Evolutionary conservation across 2,888 invertebrate genomes (phyloP), one percentile per base, ranked within the genome.

Genomic region (Temnothorax ravouxi): DNA sequence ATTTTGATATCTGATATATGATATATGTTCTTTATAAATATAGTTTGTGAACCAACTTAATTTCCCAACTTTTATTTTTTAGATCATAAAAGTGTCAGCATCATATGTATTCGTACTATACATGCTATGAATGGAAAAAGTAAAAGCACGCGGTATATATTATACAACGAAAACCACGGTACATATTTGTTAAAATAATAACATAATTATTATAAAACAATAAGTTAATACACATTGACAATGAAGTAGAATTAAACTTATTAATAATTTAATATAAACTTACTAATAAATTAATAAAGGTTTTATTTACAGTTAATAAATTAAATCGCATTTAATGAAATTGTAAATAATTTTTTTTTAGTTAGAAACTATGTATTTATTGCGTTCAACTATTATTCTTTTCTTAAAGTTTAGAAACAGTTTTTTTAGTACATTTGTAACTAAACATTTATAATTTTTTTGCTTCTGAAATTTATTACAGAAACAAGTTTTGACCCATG

Each of bases 41-140:
- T 21, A n/a, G 1, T 50, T 47, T 21, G 11, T 21, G 21, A 0
- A 34, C 5, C 15, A 15, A 25, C 41, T 8, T 67, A 15, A 67
- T 9, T 47, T 21, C 13, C 0, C 18, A n/a, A 52, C n/a, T 15
- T 2, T 15, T 52, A 72, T 54, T 56, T 84, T 84, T 69, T 69
- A 88, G 86, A 79, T 86, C 0, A 25, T 88, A 15, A 88, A 84
- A 34, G 77, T 84, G 3, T 87, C 88, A n/a, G 84, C 75, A 6
- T 87, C 88, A 3, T 87, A 88, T 54, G 13, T 84, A 52, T 88
- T 85, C 0, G 83, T 88, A 0, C 34, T n/a, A n/a, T 88, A 1
- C 59, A 76, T 54, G 83, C 64, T 4, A 66, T 84, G 15, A 21
- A 21, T n/a, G 21, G 2, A 52, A 0, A 52, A 50, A 50, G 18